Conservation (phyloP, 2,797 vertebrate species). For the Scolopax rusticola region DNA sequence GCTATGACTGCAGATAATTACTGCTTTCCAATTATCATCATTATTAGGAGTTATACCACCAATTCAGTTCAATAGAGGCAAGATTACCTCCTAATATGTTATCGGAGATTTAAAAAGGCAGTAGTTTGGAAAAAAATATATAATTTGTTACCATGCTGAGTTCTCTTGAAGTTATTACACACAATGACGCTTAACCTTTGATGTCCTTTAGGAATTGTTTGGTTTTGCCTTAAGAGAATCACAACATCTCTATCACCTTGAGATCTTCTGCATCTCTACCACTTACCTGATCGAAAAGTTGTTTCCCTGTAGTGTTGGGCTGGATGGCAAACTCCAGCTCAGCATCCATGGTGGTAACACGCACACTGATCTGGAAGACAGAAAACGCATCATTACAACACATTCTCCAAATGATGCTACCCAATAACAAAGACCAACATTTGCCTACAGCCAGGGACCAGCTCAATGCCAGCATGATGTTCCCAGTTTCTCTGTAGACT, state of each 20-base stretch:
- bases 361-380: conserved; percentile 90
- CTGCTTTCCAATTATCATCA: neutral
- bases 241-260: neutral
- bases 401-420: neutral
- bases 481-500: neutral
- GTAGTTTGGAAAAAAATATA: neutral
- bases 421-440: neutral
- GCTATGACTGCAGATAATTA: neutral
- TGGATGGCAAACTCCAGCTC: conserved; percentile 99
- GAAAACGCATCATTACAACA: neutral
- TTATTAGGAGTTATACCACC: neutral
- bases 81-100: neutral
- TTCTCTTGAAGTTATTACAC: neutral
- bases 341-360: conserved; percentile 97
- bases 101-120: neutral
- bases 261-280: neutral
- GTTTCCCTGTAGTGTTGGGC: conserved; percentile 96
- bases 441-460: neutral
- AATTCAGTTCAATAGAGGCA: neutral
- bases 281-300: conserved; percentile 96
- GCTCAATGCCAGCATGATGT: neutral
- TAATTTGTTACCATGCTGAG: neutral
- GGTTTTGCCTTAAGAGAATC: neutral
- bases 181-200: neutral
- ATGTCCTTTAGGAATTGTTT: neutral